Base-by-base conservation (phyloP, 2,113 vertebrate genomes). In the Serranochromis macrocephalus region DNA sequence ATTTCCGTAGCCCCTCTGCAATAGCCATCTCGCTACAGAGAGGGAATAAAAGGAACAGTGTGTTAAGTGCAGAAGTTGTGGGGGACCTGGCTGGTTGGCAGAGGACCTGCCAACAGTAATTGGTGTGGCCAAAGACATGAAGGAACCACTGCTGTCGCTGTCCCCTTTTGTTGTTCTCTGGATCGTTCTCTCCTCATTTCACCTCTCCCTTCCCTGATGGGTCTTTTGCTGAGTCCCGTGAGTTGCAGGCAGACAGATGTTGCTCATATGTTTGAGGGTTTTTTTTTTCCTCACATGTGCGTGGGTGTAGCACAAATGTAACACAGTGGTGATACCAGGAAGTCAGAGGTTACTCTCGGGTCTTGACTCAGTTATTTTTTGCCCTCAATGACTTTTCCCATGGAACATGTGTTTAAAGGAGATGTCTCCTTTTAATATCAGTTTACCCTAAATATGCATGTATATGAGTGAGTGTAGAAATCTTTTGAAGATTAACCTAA, bases 1-100 rank as follows among this genome's bases (percentile, higher is more conserved):
- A 95, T 96, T 97, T 97, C 96, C 95, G 94, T 96, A 93, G 95
- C 96, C 94, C 92, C 94, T 95, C 91, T 96, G 94, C 94, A 94
- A 87, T 93, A 87, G 89, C 93, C 92, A 93, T 92, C 84, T 90
- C 61, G 86, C 78, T 88, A 68, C 84, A 85, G 83, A 81, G 82
- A 80, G 78, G 42, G 82, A 84, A 49, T 54, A 79, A 82, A 31
- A 63, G 49, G 85, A 82, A 45, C 79, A 78, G 85, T 80, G 84
- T 85, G 88, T 88, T 82, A 85, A 89, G 90, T 90, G 85, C 82
- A 84, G 86, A 84, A 73, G 87, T 61, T 91, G 83, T 71, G 75
- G 88, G 91, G 71, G 88, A 93, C 88, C 94, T 91, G 93, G 87
- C 84, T 92, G 90, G 78, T 86, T 92, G 85, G 90, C 75, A 82